Conservation (phyloP, 1,140 invertebrate species). For the Hycleus phaleratus region DNA sequence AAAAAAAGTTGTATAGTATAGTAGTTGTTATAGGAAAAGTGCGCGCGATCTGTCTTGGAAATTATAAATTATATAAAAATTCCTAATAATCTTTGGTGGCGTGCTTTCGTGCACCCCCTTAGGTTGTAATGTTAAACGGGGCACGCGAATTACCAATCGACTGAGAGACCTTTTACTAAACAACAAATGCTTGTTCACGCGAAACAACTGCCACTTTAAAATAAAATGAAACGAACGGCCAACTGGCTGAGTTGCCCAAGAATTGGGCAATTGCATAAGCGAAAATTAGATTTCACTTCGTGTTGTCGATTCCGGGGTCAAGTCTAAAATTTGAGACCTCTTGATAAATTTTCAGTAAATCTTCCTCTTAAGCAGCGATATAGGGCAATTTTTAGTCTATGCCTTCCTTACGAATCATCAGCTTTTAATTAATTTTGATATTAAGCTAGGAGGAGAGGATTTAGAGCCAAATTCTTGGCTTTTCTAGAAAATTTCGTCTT, state of each 20-base stretch:
- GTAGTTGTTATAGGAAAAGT: neutral
- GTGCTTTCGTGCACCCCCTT: conserved; percentile 35
- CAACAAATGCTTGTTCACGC: conserved; percentile 43
- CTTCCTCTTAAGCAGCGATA: too few relatives aligned
- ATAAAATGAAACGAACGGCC: neutral
- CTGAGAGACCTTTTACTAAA: conserved; percentile 26
- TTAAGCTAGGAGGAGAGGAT: too few relatives aligned
- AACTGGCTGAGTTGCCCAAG: conserved; percentile 24
- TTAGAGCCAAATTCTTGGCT: too few relatives aligned
- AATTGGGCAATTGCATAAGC: conserved; percentile 8
- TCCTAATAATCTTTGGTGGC: conserved; percentile 31
- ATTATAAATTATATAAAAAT: conserved; percentile 40
- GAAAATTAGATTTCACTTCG: too few relatives aligned
- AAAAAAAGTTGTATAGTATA: conserved; percentile 12
- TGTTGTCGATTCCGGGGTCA: too few relatives aligned
- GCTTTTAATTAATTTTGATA: too few relatives aligned
- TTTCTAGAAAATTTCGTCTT: too few relatives aligned
- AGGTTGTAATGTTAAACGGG: conserved; percentile 42
- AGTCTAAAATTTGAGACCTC: too few relatives aligned
- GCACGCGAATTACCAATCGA: conserved; percentile 42
- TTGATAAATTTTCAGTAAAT: too few relatives aligned
- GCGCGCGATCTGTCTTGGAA: conserved; percentile 29
- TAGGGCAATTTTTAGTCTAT: too few relatives aligned
- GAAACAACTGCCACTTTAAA: conserved; percentile 41
- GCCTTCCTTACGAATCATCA: too few relatives aligned